A percentile compares a stretch with the other conserved stretches of the same genome.
Evolutionary conservation across 2,797 vertebrate species (phyloP).

Genomic region (Xerus rutilus): DNA sequence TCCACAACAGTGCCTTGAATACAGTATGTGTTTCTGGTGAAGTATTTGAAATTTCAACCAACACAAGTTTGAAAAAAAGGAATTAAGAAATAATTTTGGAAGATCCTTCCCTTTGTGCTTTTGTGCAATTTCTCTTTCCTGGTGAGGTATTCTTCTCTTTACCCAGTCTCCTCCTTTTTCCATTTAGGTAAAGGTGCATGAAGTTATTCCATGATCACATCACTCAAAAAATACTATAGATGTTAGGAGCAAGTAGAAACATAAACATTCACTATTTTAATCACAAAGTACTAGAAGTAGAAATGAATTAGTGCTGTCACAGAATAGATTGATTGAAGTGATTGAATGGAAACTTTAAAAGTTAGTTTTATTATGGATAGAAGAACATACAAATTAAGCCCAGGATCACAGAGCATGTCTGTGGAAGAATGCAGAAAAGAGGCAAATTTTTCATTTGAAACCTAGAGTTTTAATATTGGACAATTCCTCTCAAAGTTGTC

Average conservation of each 20-base stretch:
- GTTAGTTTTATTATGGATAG: slow-evolving; percentile 51
- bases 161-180: slow-evolving; percentile 1
- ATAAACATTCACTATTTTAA: slow-evolving; percentile 10
- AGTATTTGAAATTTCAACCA: slow-evolving; percentile 24
- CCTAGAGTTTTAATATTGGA: background rate
- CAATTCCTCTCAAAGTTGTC: background rate
- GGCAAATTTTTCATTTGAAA: slow-evolving; percentile 40
- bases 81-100: slow-evolving; percentile 17
- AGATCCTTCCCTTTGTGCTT: slow-evolving; percentile 32
- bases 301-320: slow-evolving; percentile 52
- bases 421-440: slow-evolving; percentile 53
- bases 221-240: background rate
- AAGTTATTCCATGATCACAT: background rate
- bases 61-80: background rate
- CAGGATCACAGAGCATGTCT: too few species aligned
- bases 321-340: slow-evolving; percentile 4
- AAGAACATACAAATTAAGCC: background rate
- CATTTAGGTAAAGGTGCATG: background rate
- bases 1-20: background rate
- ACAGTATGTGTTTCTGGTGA: slow-evolving; percentile 1
- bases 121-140: background rate
- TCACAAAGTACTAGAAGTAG: background rate
- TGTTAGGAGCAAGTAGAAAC: background rate
- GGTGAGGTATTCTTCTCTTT: slow-evolving; percentile 13
- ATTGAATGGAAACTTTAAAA: slow-evolving; percentile 49